A percentile compares a stretch with the other conserved stretches of the same genome.
These are phyloP conservation scores for Rhyacophila evoluta DNA, from an alignment of 2,888 invertebrate species.

Conservation along the genomic window DNA sequence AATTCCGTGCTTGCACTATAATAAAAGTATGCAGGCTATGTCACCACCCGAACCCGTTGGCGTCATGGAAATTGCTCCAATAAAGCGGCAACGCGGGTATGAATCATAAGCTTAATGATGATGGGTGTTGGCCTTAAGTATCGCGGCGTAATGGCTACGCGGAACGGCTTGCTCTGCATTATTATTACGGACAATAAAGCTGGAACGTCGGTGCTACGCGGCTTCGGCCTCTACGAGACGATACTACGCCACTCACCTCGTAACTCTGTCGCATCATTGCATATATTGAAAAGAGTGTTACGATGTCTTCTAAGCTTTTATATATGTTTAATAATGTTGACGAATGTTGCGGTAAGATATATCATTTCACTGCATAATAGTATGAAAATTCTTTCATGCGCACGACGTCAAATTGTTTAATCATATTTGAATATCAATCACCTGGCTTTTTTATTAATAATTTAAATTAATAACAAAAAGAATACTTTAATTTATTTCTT, in stretches of 20 bases:
- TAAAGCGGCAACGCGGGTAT: conserved; percentile 39
- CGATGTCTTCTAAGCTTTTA: not conserved
- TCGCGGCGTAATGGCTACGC: conserved; percentile 23
- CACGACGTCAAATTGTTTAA: too few species aligned
- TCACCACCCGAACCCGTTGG: not conserved
- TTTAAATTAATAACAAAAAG: too few species aligned
- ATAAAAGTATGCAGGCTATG: not conserved
- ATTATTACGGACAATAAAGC: conserved; percentile 43
- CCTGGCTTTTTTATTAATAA: too few species aligned
- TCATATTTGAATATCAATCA: too few species aligned
- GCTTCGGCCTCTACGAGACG: not conserved
- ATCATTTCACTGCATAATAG: not conserved
- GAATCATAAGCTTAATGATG: conserved; percentile 53
- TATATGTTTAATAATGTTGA: not conserved
- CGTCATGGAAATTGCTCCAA: conserved; percentile 44
- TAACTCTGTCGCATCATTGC: not conserved
- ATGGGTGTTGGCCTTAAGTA: conserved; percentile 50
- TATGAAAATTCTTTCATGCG: too few species aligned
- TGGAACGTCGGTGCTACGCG: conserved; percentile 33
- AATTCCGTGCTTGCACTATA: not conserved
- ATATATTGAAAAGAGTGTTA: too few species aligned
- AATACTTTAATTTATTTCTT: too few species aligned
- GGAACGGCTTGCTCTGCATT: conserved; percentile 42
- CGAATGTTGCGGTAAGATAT: not conserved
- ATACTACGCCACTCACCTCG: not conserved